Conservation (phyloP, 2,797 vertebrate genomes). For the Chrysocyon brachyurus region DNA sequence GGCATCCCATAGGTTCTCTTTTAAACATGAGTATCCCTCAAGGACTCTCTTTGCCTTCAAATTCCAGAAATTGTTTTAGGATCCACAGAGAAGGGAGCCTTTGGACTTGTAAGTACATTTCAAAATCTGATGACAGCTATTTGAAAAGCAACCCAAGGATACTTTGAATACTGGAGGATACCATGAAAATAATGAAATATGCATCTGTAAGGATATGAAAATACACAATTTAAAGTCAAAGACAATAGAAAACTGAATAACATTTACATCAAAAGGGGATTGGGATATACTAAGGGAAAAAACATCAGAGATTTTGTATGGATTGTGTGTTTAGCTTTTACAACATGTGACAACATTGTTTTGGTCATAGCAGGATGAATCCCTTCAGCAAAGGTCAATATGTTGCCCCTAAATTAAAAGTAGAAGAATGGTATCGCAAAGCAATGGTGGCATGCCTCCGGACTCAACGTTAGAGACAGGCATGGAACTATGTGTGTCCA, state of each 20-base stretch:
- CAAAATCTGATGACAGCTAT: neutral
- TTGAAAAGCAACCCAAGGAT: conserved; percentile 18
- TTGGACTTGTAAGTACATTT: neutral
- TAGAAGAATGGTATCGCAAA: neutral
- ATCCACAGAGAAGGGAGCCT: neutral
- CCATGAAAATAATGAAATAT: neutral
- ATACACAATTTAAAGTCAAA: neutral
- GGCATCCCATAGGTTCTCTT: neutral
- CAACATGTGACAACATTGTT: neutral
- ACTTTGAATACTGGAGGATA: neutral
- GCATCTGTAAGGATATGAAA: neutral
- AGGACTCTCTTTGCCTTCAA: neutral
- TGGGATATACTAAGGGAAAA: neutral
- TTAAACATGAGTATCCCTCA: neutral
- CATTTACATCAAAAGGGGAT: neutral
- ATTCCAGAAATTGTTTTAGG: neutral
- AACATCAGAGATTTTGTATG: neutral
- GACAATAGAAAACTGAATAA: neutral
- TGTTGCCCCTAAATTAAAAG: neutral
- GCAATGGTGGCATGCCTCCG: too few species aligned
- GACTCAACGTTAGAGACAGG: neutral
- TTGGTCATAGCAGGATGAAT: neutral
- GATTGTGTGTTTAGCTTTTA: neutral
- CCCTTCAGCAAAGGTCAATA: neutral
- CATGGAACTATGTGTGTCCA: neutral